phyloP scores from a whole-genome alignment of 1,140 invertebrate genomes.

The Pseudomyrmex gracilis region DNA sequence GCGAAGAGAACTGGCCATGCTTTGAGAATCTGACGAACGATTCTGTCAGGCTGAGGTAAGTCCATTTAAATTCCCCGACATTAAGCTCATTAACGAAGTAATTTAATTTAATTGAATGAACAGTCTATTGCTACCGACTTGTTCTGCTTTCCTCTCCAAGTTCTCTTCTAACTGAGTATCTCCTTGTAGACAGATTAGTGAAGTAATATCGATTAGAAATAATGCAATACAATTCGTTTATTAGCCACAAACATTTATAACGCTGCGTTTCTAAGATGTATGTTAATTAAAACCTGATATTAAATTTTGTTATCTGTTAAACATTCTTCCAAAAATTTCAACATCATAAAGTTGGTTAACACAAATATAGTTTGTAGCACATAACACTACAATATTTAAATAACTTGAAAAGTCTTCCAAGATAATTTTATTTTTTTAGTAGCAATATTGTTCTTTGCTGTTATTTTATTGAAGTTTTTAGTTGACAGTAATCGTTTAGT shows the following conservation, averaged over 20 bases:
- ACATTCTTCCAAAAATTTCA: too few relatives aligned
- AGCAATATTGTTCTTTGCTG: too few relatives aligned
- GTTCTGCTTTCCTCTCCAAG: background rate
- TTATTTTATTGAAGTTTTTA: too few relatives aligned
- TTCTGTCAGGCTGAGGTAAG: conserved; percentile 68
- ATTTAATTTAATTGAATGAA: conserved; percentile 41
- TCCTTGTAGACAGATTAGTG: conserved; percentile 17
- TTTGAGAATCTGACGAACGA: conserved; percentile 88
- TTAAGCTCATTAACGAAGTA: conserved; percentile 40
- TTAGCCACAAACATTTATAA: background rate
- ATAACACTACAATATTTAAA: too few relatives aligned
- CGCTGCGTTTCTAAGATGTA: background rate
- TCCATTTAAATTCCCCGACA: conserved; percentile 48
- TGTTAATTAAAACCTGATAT: conserved; percentile 23
- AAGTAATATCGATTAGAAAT: conserved; percentile 37
- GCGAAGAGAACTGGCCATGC: conserved; percentile 91
- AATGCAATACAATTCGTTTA: conserved; percentile 9
- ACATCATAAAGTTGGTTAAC: too few relatives aligned
- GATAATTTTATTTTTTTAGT: too few relatives aligned
- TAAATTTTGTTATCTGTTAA: too few relatives aligned
- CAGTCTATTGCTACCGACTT: conserved; percentile 4
- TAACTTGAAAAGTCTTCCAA: too few relatives aligned
- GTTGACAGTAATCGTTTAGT: too few relatives aligned
- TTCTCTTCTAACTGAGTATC: background rate
- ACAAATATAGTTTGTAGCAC: too few relatives aligned